Conservation (phyloP, 2,113 vertebrate species). For the Accipiter virgatus region DNA sequence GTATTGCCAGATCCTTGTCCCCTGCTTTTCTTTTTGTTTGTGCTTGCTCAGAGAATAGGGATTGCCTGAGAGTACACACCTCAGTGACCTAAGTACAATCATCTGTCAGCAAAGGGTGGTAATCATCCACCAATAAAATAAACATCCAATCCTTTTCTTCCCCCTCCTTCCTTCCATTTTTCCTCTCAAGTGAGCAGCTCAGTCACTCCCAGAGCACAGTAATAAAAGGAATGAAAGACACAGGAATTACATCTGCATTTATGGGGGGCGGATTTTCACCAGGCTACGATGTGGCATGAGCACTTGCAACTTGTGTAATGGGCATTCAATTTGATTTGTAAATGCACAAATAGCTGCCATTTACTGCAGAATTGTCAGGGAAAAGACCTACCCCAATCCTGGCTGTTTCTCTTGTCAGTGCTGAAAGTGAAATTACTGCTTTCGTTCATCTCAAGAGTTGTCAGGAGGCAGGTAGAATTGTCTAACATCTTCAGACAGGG, state of each 20-base stretch:
- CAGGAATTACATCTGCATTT: background rate
- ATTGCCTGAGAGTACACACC: background rate
- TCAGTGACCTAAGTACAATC: background rate
- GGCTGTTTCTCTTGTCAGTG: background rate
- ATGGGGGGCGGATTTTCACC: background rate
- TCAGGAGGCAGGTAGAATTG: background rate
- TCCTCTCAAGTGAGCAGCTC: background rate
- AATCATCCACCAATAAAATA: background rate
- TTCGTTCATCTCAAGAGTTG: background rate
- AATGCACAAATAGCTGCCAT: background rate
- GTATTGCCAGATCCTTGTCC: background rate
- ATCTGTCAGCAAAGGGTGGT: background rate
- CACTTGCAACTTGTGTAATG: background rate
- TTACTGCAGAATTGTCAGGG: background rate
- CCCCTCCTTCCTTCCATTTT: background rate
- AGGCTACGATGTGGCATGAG: background rate
- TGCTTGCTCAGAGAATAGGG: background rate
- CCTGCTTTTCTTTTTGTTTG: background rate
- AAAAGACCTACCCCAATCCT: background rate
- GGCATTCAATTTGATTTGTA: background rate
- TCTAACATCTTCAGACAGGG: background rate
- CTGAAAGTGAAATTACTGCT: background rate
- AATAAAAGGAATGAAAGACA: background rate
- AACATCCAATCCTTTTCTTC: background rate
- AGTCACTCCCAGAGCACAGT: background rate